A percentile compares a stretch with the other conserved stretches of the same genome.
Conservation (phyloP, 2,113 vertebrate genomes). For the Syngnathus typhle region DNA sequence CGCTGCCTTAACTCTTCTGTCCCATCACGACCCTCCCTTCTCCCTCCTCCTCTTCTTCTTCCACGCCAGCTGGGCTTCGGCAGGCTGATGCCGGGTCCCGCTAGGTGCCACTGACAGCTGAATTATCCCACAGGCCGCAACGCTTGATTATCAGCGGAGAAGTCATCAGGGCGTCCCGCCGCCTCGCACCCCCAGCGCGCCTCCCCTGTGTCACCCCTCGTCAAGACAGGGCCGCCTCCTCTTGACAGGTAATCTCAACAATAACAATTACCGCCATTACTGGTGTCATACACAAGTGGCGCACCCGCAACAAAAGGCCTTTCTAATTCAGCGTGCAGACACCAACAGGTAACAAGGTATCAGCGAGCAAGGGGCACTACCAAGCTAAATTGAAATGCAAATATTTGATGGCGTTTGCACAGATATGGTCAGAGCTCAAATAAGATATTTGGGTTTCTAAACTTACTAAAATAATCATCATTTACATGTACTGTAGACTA, state of each 20-base stretch:
- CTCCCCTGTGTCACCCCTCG: slow-evolving; percentile 93
- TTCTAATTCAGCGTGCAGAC: slow-evolving; percentile 83
- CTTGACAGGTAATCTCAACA: slow-evolving; percentile 99
- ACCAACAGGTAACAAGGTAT: slow-evolving; percentile 93
- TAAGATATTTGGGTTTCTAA: not conserved
- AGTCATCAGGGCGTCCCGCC: slow-evolving; percentile 88
- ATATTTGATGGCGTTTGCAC: not conserved
- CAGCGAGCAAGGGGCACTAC: slow-evolving; percentile 45
- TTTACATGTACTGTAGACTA: not conserved
- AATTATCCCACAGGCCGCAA: slow-evolving; percentile 94
- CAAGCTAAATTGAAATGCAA: not conserved
- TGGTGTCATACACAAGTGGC: slow-evolving; percentile 99
- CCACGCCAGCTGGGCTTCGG: slow-evolving; percentile 91
- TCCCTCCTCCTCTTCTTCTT: slow-evolving; percentile 47
- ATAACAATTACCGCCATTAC: slow-evolving; percentile 99
- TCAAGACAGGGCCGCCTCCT: slow-evolving; percentile 85
- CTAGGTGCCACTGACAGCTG: slow-evolving; percentile 96
- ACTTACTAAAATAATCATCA: not conserved
- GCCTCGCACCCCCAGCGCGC: slow-evolving; percentile 68
- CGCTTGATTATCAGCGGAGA: slow-evolving; percentile 97
- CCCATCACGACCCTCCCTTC: slow-evolving; percentile 10
- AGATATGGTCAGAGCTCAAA: not conserved
- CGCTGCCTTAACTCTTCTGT: slow-evolving; percentile 42
- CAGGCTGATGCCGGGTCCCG: slow-evolving; percentile 73
- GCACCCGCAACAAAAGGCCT: slow-evolving; percentile 83